phyloP scores from a whole-genome alignment of 2,113 vertebrate genomes.

The Kobus ellipsiprymnus region DNA sequence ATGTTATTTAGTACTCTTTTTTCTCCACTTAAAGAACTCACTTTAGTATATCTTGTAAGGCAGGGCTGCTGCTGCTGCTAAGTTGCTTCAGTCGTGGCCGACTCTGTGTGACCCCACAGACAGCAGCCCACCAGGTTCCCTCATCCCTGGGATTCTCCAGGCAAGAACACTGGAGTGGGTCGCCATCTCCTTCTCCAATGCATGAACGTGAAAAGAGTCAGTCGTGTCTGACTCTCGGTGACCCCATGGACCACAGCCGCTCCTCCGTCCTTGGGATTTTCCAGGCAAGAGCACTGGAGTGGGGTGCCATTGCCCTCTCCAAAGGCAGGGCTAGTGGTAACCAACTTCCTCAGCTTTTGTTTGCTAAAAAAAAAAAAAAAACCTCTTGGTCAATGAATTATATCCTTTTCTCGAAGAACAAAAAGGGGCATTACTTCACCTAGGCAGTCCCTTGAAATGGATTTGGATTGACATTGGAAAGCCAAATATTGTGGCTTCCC shows the following conservation, averaged over 20 bases:
- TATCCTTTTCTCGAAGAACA: background rate
- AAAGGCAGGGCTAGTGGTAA: background rate
- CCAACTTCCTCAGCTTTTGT: background rate
- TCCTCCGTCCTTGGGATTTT: too few species aligned
- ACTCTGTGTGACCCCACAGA: too few species aligned
- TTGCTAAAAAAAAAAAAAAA: background rate
- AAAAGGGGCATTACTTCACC: rapidly evolving
- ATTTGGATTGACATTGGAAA: background rate
- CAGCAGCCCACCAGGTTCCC: too few species aligned
- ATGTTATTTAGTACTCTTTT: background rate
- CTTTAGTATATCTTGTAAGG: background rate
- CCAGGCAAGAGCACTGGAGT: too few species aligned
- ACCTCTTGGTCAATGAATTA: background rate
- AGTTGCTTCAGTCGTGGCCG: too few species aligned
- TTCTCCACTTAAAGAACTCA: background rate
- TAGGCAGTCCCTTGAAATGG: background rate
- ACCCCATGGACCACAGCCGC: too few species aligned
- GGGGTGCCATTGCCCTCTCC: too few species aligned
- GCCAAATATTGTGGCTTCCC: background rate
- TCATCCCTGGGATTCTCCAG: too few species aligned
- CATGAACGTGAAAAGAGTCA: too few species aligned
- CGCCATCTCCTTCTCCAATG: too few species aligned
- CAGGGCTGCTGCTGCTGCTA: background rate
- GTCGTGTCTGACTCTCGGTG: too few species aligned
- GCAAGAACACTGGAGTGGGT: too few species aligned